A percentile compares a stretch with the other conserved stretches of the same genome.
These are phyloP conservation scores for Tychaedon coryphoeus DNA, from an alignment of 2,113 vertebrate genomes.

Conservation along the genomic window DNA sequence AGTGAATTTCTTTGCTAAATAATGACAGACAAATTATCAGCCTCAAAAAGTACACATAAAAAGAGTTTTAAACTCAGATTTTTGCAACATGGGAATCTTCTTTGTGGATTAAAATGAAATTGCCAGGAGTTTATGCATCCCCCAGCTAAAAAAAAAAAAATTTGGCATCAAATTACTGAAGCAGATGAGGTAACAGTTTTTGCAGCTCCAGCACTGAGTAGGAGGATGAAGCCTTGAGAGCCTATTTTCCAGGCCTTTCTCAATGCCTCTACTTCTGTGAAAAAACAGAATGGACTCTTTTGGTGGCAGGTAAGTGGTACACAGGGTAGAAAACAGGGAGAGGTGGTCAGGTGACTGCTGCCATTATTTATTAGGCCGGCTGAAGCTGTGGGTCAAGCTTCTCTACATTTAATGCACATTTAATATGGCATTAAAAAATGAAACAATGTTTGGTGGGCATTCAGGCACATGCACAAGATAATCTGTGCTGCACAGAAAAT, in stretches of 20 bases:
- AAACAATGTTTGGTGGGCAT: not conserved
- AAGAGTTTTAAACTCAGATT: not conserved
- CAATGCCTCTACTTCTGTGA: not conserved
- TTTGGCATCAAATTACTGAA: not conserved
- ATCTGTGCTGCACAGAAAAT: not conserved
- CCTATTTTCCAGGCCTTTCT: not conserved
- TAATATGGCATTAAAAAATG: not conserved
- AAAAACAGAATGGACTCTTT: not conserved
- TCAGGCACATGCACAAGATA: not conserved
- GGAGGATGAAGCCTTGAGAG: not conserved
- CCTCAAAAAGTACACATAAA: not conserved
- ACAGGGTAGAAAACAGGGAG: not conserved
- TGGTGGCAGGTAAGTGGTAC: not conserved
- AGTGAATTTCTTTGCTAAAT: not conserved
- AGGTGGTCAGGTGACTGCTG: not conserved
- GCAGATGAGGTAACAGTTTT: not conserved
- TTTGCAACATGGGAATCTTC: not conserved
- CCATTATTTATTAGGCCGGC: accelerated
- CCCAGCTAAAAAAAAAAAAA: not conserved
- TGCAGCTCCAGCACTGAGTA: not conserved
- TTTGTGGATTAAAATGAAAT: not conserved
- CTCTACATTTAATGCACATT: too few species aligned
- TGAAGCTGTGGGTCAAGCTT: not conserved
- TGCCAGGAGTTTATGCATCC: not conserved
- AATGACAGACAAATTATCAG: not conserved